Percentiles rank a stretch among this genome's conserved stretches.
phyloP scores from a whole-genome alignment of 2,888 invertebrate genomes.

The Hirtodrosophila alboralis region DNA sequence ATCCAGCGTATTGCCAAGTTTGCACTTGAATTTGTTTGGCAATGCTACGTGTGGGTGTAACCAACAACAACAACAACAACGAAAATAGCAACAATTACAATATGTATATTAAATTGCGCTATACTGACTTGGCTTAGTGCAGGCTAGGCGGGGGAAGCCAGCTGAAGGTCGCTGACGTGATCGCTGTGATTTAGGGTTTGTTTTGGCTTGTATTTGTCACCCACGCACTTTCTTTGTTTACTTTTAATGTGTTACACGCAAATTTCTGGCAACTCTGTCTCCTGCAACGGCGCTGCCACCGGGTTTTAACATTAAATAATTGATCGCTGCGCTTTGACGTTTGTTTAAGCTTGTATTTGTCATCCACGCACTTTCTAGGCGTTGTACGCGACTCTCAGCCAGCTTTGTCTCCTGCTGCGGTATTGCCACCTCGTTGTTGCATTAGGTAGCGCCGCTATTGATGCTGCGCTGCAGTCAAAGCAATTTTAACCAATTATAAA shows the following conservation, averaged over 20 bases:
- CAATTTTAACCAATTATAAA: conserved; percentile 23
- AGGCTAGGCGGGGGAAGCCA: conserved; percentile 1
- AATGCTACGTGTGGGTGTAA: conserved; percentile 69
- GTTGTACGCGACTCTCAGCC: too few relatives aligned
- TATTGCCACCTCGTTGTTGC: conserved; percentile 23
- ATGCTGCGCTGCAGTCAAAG: conserved; percentile 4
- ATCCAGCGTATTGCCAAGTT: conserved; percentile 52
- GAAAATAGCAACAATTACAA: conserved; percentile 15
- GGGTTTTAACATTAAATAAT: neutral
- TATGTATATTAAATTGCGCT: conserved; percentile 32
- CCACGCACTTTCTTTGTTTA: conserved; percentile 42
- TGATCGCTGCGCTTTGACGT: too few relatives aligned
- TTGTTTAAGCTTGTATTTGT: conserved; percentile 24
- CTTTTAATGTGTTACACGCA: neutral
- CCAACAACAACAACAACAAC: conserved; percentile 10
- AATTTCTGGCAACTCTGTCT: neutral
- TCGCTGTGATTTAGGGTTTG: conserved; percentile 3
- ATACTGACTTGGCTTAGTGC: too few relatives aligned
- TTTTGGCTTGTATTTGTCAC: conserved; percentile 26
- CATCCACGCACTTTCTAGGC: conserved; percentile 39
- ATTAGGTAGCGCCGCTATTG: conserved; percentile 2
- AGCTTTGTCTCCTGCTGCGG: neutral
- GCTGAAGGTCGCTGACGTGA: conserved; percentile 70
- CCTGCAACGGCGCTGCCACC: conserved; percentile 22
- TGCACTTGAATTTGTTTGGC: conserved; percentile 74